These are phyloP conservation scores for Morbakka virulenta DNA, from an alignment of 30 jellyfish, hydroid and myxozoan species.

Conservation along the genomic window DNA sequence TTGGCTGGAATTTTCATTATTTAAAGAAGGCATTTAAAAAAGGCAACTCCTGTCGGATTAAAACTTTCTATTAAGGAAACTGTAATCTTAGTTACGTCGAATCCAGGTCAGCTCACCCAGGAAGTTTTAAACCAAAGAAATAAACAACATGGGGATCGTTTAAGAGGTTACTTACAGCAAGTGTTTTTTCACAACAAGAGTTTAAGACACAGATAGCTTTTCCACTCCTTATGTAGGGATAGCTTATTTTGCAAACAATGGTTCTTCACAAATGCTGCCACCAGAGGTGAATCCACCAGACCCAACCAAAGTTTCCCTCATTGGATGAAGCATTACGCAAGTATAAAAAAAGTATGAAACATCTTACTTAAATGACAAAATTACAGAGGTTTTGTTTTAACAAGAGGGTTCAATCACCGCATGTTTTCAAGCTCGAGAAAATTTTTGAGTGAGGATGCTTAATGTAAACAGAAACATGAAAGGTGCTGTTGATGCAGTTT, in stretches of 20 bases:
- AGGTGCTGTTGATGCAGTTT: constrained; percentile 9
- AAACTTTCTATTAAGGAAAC: constrained; percentile 4
- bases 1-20: too few relatives aligned
- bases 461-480: constrained; percentile 6
- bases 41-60: too few relatives aligned
- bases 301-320: constrained; percentile 6
- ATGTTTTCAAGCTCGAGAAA: not conserved
- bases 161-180: not conserved
- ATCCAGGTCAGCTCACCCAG: constrained; percentile 35
- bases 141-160: not conserved
- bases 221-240: constrained; percentile 7
- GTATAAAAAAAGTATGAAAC: not conserved
- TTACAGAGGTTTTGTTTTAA: not conserved
- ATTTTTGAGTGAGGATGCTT: too few relatives aligned
- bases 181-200: not conserved
- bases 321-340: constrained; percentile 12
- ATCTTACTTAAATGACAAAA: constrained; percentile 6
- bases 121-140: not conserved
- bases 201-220: not conserved
- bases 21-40: too few relatives aligned
- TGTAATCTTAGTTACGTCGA: not conserved
- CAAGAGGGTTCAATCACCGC: not conserved
- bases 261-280: not conserved
- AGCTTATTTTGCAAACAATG: constrained; percentile 28
- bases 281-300: constrained; percentile 3